Evolutionary conservation across 2,797 vertebrate genomes (phyloP).

Genomic region (Sebastes diploproa): DNA sequence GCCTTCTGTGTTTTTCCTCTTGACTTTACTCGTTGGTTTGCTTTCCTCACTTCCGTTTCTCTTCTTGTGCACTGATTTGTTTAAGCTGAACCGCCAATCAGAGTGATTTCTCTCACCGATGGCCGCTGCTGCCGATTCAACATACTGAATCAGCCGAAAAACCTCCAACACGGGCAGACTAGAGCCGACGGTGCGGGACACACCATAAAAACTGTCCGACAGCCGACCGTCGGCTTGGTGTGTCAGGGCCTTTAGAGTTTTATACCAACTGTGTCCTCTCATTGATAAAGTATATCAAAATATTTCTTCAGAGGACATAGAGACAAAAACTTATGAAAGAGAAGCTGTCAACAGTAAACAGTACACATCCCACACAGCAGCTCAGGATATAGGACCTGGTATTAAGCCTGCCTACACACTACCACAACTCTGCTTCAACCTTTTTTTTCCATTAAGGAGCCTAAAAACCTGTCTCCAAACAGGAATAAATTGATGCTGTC

Average conservation of each 20-base stretch:
- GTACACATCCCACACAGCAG: slow-evolving; percentile 33
- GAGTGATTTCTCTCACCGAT: too few species aligned
- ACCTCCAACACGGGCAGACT: too few species aligned
- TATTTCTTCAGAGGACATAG: neutral
- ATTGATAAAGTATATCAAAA: slow-evolving; percentile 4
- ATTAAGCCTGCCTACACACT: slow-evolving; percentile 16
- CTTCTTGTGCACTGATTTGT: too few species aligned
- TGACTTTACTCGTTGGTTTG: too few species aligned
- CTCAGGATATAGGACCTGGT: slow-evolving; percentile 28
- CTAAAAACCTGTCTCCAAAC: slow-evolving; percentile 21
- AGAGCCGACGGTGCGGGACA: too few species aligned
- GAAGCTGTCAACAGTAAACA: slow-evolving; percentile 14
- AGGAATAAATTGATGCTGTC: slow-evolving; percentile 33
- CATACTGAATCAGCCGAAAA: too few species aligned
- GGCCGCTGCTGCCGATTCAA: fast-evolving
- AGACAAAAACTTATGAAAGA: slow-evolving; percentile 14
- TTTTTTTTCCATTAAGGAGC: slow-evolving; percentile 53
- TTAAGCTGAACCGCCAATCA: too few species aligned
- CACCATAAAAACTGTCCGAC: too few species aligned
- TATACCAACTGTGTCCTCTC: neutral
- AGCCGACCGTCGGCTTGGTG: too few species aligned
- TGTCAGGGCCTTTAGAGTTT: neutral
- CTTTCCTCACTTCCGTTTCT: too few species aligned
- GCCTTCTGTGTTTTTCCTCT: too few species aligned
- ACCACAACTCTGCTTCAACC: slow-evolving; percentile 22